These are phyloP conservation scores for Eciton burchellii DNA, from an alignment of 1,140 invertebrate species.

Conservation along the genomic window DNA sequence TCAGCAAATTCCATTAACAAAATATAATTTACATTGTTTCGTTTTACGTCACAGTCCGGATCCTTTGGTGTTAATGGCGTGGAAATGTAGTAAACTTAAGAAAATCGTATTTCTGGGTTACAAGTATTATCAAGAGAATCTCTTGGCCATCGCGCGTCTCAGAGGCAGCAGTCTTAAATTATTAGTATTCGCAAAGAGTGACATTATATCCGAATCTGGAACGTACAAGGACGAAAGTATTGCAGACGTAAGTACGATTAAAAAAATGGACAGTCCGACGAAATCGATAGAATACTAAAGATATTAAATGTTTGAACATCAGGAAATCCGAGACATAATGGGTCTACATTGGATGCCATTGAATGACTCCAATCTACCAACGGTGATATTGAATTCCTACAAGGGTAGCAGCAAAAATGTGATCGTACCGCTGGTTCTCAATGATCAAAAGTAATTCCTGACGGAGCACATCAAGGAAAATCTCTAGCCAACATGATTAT, in stretches of 20 bases:
- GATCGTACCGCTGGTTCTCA: conserved; percentile 84
- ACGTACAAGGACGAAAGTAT: conserved; percentile 75
- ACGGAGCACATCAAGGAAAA: conserved; percentile 43
- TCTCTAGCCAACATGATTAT: conserved; percentile 64
- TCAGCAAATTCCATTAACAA: background rate
- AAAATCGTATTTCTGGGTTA: conserved; percentile 89
- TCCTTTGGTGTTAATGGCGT: conserved; percentile 91
- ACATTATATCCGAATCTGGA: conserved; percentile 79
- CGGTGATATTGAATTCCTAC: conserved; percentile 83
- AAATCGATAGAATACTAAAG: background rate
- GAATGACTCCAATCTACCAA: conserved; percentile 80
- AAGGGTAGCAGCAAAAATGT: conserved; percentile 83
- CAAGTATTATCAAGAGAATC: conserved; percentile 88
- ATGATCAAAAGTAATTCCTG: conserved; percentile 81
- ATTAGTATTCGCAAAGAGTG: conserved; percentile 88
- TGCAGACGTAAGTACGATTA: conserved; percentile 74
- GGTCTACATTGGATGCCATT: conserved; percentile 82
- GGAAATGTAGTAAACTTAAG: conserved; percentile 89
- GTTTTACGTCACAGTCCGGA: conserved; percentile 87
- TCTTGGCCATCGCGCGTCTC: conserved; percentile 90
- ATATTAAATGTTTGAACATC: conserved; percentile 42
- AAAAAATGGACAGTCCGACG: background rate
- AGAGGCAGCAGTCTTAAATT: conserved; percentile 87
- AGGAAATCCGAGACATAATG: conserved; percentile 84
- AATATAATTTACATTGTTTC: conserved; percentile 38